Conservation (phyloP, 1,140 invertebrate species). For the Pachyrhynchus sulphureomaculatus region DNA sequence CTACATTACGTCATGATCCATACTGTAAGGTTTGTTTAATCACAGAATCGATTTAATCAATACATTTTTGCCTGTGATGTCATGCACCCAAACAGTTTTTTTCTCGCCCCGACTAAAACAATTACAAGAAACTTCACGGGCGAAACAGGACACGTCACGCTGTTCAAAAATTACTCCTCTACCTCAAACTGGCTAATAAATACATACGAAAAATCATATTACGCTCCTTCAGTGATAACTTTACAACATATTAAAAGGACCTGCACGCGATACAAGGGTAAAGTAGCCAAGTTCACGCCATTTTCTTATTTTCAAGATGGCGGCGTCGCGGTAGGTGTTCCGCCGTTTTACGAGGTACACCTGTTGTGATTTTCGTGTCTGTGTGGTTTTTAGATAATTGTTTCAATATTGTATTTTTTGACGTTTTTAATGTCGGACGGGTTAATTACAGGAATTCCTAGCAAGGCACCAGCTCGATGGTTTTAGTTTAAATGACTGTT, state of each 20-base stretch:
- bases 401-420: constrained; percentile 14
- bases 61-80: too few relatives aligned
- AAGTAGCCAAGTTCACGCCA: constrained; percentile 41
- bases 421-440: constrained; percentile 3
- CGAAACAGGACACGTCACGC: constrained; percentile 13
- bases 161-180: constrained; percentile 6
- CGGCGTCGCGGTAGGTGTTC: constrained; percentile 30
- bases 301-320: constrained; percentile 35
- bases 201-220: constrained; percentile 9
- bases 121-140: constrained; percentile 10
- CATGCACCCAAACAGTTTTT: too few relatives aligned
- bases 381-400: not conserved
- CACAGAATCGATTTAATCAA: too few relatives aligned
- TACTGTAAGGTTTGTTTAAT: too few relatives aligned
- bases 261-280: constrained; percentile 36
- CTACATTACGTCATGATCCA: too few relatives aligned
- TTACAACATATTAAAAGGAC: constrained; percentile 17
- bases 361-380: constrained; percentile 9
- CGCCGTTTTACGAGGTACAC: constrained; percentile 12
- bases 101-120: not conserved
- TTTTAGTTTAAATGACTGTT: too few relatives aligned
- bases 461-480: too few relatives aligned
- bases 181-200: constrained; percentile 2
- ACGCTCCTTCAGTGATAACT: constrained; percentile 20
- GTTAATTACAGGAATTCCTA: not conserved